Percentiles rank a stretch among this genome's conserved stretches.
These are phyloP conservation scores for Perca schrenkii DNA, from an alignment of 2,113 vertebrate species.

Conservation along the genomic window DNA sequence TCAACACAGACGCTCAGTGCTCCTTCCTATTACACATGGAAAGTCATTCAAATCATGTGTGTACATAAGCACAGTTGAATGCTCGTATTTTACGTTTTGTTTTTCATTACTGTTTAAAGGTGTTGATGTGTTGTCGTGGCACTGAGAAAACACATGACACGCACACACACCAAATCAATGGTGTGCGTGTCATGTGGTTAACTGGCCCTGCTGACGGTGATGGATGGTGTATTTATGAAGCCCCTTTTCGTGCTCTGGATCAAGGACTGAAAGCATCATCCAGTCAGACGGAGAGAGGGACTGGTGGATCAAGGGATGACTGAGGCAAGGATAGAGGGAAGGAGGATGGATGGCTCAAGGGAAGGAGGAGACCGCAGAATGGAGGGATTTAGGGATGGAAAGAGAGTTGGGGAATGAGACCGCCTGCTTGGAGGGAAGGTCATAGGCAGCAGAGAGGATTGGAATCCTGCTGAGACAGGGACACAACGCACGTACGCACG, in stretches of 20 bases:
- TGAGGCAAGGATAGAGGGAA: conserved; percentile 29
- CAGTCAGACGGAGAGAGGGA: conserved; percentile 37
- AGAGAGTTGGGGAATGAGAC: conserved; percentile 1
- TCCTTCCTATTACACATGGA: conserved; percentile 17
- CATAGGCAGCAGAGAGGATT: conserved; percentile 61
- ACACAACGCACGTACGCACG: conserved; percentile 2
- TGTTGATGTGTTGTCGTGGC: background rate
- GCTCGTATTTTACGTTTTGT: conserved; percentile 10
- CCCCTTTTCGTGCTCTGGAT: conserved; percentile 46
- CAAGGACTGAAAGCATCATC: conserved; percentile 63
- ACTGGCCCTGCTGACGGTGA: conserved; percentile 48
- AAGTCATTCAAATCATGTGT: conserved; percentile 13
- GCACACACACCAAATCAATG: conserved; percentile 20
- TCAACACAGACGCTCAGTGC: background rate
- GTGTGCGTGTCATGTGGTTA: conserved; percentile 41
- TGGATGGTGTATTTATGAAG: conserved; percentile 74
- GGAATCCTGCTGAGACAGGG: conserved; percentile 55
- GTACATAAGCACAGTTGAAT: background rate
- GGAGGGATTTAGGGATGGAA: conserved; percentile 37
- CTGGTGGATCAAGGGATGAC: conserved; percentile 59
- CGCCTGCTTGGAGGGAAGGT: conserved; percentile 70
- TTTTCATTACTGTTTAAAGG: background rate
- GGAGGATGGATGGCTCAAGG: conserved; percentile 22
- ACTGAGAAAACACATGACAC: conserved; percentile 8
- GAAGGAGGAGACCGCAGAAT: conserved; percentile 8